These are phyloP conservation scores for Siniperca chuatsi DNA, from an alignment of 2,113 vertebrate genomes.

Conservation along the genomic window DNA sequence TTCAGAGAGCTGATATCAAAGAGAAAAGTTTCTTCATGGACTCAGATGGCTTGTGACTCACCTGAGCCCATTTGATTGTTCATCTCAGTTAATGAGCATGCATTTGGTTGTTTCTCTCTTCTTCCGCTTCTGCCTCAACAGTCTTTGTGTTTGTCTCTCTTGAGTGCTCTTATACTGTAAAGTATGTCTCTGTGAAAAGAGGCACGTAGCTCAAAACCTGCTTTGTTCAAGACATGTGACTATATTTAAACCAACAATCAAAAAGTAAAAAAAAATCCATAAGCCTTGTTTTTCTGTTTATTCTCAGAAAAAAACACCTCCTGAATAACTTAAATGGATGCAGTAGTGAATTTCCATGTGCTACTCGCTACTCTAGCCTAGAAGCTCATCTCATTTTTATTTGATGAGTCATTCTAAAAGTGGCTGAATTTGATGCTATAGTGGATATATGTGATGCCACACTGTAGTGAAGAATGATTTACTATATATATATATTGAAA, in stretches of 20 bases:
- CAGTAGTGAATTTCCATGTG: neutral
- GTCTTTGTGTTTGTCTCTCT: conserved; percentile 30
- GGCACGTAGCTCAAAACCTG: neutral
- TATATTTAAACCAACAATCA: conserved; percentile 22
- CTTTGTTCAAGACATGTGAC: neutral
- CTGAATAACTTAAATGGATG: neutral
- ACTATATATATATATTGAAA: neutral
- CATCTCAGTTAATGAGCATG: conserved; percentile 32
- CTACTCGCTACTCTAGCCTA: neutral
- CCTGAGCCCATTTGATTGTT: conserved; percentile 34
- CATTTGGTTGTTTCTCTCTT: conserved; percentile 33
- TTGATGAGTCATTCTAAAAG: neutral
- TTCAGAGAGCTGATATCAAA: conserved; percentile 38
- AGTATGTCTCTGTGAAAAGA: conserved; percentile 16
- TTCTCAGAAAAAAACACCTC: neutral
- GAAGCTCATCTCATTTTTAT: conserved; percentile 4
- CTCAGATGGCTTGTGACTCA: conserved; percentile 51
- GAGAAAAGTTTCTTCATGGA: conserved; percentile 18
- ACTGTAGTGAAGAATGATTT: neutral
- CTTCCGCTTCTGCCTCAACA: neutral
- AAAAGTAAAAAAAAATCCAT: neutral
- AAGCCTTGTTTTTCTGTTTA: conserved; percentile 3
- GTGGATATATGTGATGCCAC: neutral
- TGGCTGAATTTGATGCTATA: neutral
- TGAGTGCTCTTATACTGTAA: conserved; percentile 9